Evolutionary conservation across 2,113 vertebrate genomes (phyloP), one percentile per base, ranked within the genome.

Genomic region (Zonotrichia leucophrys): DNA sequence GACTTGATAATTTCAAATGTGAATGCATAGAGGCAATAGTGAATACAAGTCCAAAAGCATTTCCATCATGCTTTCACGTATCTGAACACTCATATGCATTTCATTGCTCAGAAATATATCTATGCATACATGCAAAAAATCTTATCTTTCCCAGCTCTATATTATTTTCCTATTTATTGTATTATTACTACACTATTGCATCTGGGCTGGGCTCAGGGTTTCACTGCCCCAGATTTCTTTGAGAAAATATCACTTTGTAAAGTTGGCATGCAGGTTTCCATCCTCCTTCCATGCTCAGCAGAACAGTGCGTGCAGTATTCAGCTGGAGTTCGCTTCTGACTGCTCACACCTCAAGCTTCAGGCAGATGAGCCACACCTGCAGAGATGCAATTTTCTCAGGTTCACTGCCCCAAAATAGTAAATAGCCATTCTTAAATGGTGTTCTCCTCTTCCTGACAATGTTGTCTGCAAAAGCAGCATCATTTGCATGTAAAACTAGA

Each of bases 271-370:
- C 37, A 39, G 10, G 10, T 70, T 89, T 62, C 52, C n/a, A 60
- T 50, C 33, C 50, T 82, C 59, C 18, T 84, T 64, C 35, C 15
- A 46, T 64, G 20, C 46, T 78, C 66, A 60, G 50, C 44, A 69
- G 46, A 39, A 2, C 9, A 37, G 39, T 15, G 10, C 0, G 0
- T 70, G n/a, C 55, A 35, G 39, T 9, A 33, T 37, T 46, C 64
- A 81, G 28, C 55, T 50, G 8, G 4, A 66, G 20, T 21, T 79
- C 28, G 8, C 23, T 44, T 47, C 31, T 79, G 46, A 30, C 47
- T 50, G 42, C 30, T 67, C 47, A 28, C 52, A 53, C 31, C 28
- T 75, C 39, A 24, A 5, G 30, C 9, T 70, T 82, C 66, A 85
- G 18, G 30, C 20, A 85, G 28, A 55, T 23, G 39, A 77, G 46